phyloP scores from a whole-genome alignment of 2,888 invertebrate species.

The Amphipyra berbera region DNA sequence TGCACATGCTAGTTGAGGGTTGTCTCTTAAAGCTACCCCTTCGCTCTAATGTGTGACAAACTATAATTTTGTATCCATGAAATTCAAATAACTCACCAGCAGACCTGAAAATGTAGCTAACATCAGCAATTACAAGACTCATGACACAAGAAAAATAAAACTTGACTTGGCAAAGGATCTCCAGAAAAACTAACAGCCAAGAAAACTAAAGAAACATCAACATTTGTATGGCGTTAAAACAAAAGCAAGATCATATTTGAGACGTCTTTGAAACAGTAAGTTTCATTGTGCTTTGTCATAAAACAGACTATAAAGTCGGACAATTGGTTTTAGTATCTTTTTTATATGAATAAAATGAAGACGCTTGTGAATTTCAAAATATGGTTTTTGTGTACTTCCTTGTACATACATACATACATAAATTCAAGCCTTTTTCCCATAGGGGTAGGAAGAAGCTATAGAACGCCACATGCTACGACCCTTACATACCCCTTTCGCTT shows the following conservation, averaged over 20 bases:
- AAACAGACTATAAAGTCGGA: slow-evolving; percentile 38
- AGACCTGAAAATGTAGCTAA: too few species aligned
- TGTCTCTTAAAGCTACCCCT: too few species aligned
- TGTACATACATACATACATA: too few species aligned
- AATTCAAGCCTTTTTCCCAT: too few species aligned
- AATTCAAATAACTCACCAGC: neutral
- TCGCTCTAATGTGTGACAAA: too few species aligned
- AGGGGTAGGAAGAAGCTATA: too few species aligned
- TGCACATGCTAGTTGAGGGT: too few species aligned
- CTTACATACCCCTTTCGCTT: too few species aligned
- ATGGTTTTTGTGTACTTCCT: neutral
- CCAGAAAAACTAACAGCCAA: slow-evolving; percentile 11
- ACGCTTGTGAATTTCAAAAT: neutral
- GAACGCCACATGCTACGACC: too few species aligned
- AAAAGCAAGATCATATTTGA: slow-evolving; percentile 37
- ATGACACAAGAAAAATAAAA: slow-evolving; percentile 1
- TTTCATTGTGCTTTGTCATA: slow-evolving; percentile 36
- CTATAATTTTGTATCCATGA: neutral
- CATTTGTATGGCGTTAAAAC: slow-evolving; percentile 28
- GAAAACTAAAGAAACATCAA: slow-evolving; percentile 25
- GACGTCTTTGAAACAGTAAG: slow-evolving; percentile 29
- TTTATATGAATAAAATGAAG: slow-evolving; percentile 18
- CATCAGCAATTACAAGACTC: neutral
- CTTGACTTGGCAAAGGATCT: slow-evolving; percentile 24
- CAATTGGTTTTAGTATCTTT: slow-evolving; percentile 42